Conservation (phyloP, 2,888 invertebrate species). For the Spodoptera picta region DNA sequence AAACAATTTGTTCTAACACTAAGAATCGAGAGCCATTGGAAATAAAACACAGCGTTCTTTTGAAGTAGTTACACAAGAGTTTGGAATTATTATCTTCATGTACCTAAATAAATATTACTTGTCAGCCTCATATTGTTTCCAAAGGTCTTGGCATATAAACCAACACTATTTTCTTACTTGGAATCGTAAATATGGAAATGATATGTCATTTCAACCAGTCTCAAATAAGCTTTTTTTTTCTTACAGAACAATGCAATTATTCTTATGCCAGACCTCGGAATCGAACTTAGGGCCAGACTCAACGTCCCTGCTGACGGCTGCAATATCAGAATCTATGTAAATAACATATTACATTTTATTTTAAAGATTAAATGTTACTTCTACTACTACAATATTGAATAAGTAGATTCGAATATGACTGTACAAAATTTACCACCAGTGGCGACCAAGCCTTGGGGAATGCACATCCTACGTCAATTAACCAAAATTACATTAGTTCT, state of each 20-base stretch:
- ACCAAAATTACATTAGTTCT: slow-evolving; percentile 36
- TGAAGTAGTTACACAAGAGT: not conserved
- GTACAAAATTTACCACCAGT: slow-evolving; percentile 27
- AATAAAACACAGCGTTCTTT: slow-evolving; percentile 5
- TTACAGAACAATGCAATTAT: slow-evolving; percentile 6
- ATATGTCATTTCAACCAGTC: not conserved
- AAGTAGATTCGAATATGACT: slow-evolving; percentile 23
- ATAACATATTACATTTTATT: slow-evolving; percentile 1
- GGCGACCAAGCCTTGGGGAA: slow-evolving; percentile 28
- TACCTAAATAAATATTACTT: not conserved
- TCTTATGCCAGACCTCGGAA: slow-evolving; percentile 1
- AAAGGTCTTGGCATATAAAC: not conserved
- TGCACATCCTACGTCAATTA: slow-evolving; percentile 38
- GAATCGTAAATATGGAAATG: too few species aligned
- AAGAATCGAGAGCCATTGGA: slow-evolving; percentile 2
- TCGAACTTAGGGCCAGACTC: slow-evolving; percentile 5
- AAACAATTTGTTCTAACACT: slow-evolving; percentile 26
- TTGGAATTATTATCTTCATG: slow-evolving; percentile 7
- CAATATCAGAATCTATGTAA: slow-evolving; percentile 12
- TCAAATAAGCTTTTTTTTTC: slow-evolving; percentile 17
- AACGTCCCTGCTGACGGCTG: not conserved
- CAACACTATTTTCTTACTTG: too few species aligned
- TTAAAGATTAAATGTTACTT: slow-evolving; percentile 10
- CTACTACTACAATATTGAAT: slow-evolving; percentile 12
- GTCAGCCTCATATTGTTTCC: not conserved